Evolutionary conservation across 2,888 invertebrate genomes (phyloP), one percentile per base, ranked within the genome.

Genomic region (Drosophila lacicola): DNA sequence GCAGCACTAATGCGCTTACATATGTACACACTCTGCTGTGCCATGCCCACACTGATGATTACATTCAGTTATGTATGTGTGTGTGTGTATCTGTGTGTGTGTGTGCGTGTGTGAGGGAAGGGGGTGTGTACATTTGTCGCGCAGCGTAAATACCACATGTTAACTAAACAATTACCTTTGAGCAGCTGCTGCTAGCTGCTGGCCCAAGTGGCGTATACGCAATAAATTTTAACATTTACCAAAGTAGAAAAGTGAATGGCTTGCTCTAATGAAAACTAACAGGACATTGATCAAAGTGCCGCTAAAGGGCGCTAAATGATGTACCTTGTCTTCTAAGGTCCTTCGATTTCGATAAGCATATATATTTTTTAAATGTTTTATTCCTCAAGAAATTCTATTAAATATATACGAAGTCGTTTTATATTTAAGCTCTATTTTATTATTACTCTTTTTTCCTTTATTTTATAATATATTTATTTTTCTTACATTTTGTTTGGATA

Each of bases 151-250:
- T 83, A 78, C 89, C 89, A 88, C 89, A 89, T 88, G 89, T 86
- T 88, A 82, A 80, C 86, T 82, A 78, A 88, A 88, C 88, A 89
- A 89, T 88, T 88, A 89, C 81, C 74, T 78, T 54, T 41, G 68
- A 64, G 71, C 70, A 64, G 56, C 63, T 75, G 67, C 64, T 69
- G 58, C 57, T 63, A 11, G 13, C 63, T 39, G 45, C 65, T 65
- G 70, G 72, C 62, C 34, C 50, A 72, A 51, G 13, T 46, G 66
- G 74, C 74, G 82, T 67, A 83, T 84, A 74, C 71, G 82, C 71
- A 68, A 76, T 74, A 77, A 68, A 71, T 60, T 67, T 36, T 36
- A 34, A 21, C 34, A 36, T 25, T 13, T 8, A 34, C 25, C 10
- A 11, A 57, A 41, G 14, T 4, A 47, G 13, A 37, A 34, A 44